Percentiles rank a stretch among this genome's conserved stretches.
Conservation (phyloP, 2,113 vertebrate genomes). For the Emydura subglobosa region DNA sequence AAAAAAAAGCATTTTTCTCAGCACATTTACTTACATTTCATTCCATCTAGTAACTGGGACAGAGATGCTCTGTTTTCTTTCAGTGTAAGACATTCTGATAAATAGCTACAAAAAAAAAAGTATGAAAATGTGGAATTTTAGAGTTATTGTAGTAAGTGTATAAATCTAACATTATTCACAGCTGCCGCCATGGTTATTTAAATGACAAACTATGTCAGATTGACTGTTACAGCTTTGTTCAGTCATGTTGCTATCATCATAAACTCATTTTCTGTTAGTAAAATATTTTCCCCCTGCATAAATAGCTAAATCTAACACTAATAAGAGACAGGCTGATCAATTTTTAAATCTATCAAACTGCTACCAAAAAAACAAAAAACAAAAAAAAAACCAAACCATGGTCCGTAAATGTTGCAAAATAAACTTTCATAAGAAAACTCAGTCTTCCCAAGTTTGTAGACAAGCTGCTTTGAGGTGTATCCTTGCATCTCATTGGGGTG, state of each 20-base stretch:
- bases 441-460: not conserved
- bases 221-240: not conserved
- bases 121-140: not conserved
- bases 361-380: too few relatives aligned
- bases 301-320: not conserved
- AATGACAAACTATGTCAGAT: not conserved
- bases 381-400: not conserved
- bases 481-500: not conserved
- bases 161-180: not conserved
- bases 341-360: too few relatives aligned
- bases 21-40: slow-evolving; percentile 90
- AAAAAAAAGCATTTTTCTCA: not conserved
- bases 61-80: slow-evolving; percentile 85
- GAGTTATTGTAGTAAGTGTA: not conserved
- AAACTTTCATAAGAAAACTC: not conserved
- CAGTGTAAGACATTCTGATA: slow-evolving; percentile 88
- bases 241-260: too few relatives aligned
- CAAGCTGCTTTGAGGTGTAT: not conserved
- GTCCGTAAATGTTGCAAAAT: not conserved
- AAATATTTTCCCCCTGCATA: not conserved
- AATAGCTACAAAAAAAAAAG: slow-evolving; percentile 83
- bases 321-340: not conserved
- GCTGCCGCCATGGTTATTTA: not conserved
- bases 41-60: slow-evolving; percentile 86
- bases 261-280: not conserved